These are phyloP conservation scores for Coptodon bakossiorum DNA, from an alignment of 2,113 vertebrate genomes.

Conservation along the genomic window DNA sequence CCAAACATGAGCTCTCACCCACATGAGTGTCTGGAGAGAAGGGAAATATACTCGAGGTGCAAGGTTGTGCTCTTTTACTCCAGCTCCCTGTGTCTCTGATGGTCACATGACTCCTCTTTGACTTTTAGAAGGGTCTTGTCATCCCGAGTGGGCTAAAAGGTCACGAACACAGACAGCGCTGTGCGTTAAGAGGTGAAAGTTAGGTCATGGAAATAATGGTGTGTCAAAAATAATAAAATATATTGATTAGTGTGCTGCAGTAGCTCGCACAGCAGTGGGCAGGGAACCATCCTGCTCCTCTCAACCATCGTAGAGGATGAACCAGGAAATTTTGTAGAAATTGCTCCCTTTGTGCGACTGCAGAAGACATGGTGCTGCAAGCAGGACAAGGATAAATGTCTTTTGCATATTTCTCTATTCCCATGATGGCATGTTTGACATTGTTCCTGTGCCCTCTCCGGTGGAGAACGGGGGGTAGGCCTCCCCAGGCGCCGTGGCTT, in stretches of 20 bases:
- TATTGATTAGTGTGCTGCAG: constrained; percentile 45
- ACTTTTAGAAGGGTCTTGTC: not conserved
- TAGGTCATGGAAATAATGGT: constrained; percentile 32
- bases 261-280: constrained; percentile 1
- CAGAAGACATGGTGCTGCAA: not conserved
- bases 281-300: not conserved
- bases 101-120: constrained; percentile 12
- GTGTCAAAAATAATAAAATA: constrained; percentile 49
- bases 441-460: constrained; percentile 52
- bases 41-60: constrained; percentile 1
- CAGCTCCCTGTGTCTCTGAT: not conserved
- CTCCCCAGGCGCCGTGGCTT: constrained; percentile 20
- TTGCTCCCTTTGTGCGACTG: not conserved
- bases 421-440: constrained; percentile 52
- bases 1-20: not conserved
- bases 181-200: not conserved
- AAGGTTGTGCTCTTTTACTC: constrained; percentile 12
- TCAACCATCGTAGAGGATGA: not conserved
- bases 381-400: constrained; percentile 38
- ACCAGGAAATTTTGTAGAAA: constrained; percentile 1
- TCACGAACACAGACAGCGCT: constrained; percentile 13
- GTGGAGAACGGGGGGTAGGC: not conserved
- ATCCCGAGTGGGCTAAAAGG: constrained; percentile 23
- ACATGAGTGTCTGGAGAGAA: not conserved
- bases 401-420: constrained; percentile 46